phyloP scores from a whole-genome alignment of 2,888 invertebrate genomes.

The Microctonus brassicae region DNA sequence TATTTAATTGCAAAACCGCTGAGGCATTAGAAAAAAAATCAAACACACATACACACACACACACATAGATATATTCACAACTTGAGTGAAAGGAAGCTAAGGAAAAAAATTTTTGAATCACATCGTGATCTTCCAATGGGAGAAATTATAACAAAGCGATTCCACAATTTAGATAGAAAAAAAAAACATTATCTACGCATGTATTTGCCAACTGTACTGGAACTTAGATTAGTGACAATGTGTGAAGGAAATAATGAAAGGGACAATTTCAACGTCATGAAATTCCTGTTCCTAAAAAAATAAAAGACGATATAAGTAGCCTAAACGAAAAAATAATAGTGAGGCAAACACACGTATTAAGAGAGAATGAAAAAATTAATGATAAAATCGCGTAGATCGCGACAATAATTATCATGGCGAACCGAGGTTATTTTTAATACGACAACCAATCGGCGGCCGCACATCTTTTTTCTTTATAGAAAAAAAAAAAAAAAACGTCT shows the following conservation, averaged over 20 bases:
- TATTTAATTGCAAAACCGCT: neutral
- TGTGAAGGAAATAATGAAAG: no score
- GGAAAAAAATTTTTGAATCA: neutral
- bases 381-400: conserved; percentile 36
- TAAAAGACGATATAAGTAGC: conserved; percentile 19
- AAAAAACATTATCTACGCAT: conserved; percentile 14
- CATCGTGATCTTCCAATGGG: conserved; percentile 37
- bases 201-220: conserved; percentile 23
- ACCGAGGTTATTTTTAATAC: conserved; percentile 70
- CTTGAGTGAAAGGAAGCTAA: neutral
- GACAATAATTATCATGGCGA: conserved; percentile 25
- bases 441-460: conserved; percentile 69
- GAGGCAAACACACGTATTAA: conserved; percentile 15
- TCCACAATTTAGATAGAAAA: conserved; percentile 24
- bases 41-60: no score
- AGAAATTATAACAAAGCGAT: conserved; percentile 20
- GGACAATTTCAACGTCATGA: neutral
- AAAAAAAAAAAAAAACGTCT: neutral
- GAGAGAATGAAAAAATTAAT: conserved; percentile 7
- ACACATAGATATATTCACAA: no score
- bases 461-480: conserved; percentile 10
- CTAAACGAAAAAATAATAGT: conserved; percentile 11
- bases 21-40: neutral
- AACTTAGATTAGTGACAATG: conserved; percentile 20
- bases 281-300: neutral